Conservation (phyloP, 2,113 vertebrate genomes). For the Prinia subflava region DNA sequence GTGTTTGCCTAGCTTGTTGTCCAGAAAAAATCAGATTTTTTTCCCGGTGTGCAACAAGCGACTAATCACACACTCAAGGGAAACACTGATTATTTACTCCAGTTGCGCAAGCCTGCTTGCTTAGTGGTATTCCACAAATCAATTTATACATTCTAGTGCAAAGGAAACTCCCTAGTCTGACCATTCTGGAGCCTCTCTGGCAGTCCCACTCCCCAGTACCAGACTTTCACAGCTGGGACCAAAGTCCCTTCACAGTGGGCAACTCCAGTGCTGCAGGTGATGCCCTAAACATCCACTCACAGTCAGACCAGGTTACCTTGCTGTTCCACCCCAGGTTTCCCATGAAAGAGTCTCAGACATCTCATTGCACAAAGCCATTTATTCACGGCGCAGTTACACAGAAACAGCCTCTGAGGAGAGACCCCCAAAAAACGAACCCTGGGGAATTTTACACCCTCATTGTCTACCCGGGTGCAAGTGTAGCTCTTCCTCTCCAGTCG, state of each 20-base stretch:
- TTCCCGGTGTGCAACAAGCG: background rate
- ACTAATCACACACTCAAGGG: background rate
- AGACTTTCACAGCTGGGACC: background rate
- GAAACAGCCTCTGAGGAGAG: background rate
- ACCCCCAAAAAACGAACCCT: background rate
- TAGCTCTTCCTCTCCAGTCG: background rate
- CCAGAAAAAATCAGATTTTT: background rate
- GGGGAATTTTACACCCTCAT: background rate
- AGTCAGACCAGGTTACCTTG: background rate
- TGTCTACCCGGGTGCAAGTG: too few relatives aligned
- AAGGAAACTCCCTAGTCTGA: background rate
- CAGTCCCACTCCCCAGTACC: background rate
- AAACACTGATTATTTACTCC: background rate
- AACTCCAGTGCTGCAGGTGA: background rate
- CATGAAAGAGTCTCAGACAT: background rate
- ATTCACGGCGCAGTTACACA: background rate
- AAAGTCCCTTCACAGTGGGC: rapidly evolving
- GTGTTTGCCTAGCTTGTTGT: background rate
- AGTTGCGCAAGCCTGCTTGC: background rate
- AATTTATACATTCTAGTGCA: background rate
- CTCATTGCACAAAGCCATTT: background rate
- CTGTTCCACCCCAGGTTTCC: background rate
- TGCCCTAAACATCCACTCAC: background rate
- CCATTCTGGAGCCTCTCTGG: background rate
- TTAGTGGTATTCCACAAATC: background rate